Evolutionary conservation across 2,113 vertebrate genomes (phyloP).

Genomic region (Proterorhinus semilunaris): DNA sequence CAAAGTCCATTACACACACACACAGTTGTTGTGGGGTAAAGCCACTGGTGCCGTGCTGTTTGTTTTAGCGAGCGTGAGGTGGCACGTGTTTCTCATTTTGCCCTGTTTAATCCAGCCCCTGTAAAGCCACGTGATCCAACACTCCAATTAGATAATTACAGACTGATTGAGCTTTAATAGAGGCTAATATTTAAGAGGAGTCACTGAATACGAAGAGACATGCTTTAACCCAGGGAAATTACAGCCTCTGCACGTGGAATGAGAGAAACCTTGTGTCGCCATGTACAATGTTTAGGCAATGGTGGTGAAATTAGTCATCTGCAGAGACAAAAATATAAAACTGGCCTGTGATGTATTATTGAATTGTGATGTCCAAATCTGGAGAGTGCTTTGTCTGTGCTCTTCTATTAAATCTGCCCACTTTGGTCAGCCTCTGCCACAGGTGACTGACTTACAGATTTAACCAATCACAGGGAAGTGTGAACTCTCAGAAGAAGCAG

Average conservation of each 20-base stretch:
- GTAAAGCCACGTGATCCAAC: conserved; percentile 42
- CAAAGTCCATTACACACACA: not conserved
- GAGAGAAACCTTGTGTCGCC: too few relatives aligned
- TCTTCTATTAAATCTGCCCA: too few relatives aligned
- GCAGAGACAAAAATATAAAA: too few relatives aligned
- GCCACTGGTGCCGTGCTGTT: conserved; percentile 4
- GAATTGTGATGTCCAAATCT: too few relatives aligned
- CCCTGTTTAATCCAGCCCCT: conserved; percentile 37
- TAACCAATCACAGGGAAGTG: too few relatives aligned
- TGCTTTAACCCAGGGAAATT: not conserved
- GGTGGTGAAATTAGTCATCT: not conserved
- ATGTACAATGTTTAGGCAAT: not conserved
- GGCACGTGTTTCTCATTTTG: conserved; percentile 49
- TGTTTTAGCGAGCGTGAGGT: not conserved
- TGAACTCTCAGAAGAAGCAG: too few relatives aligned
- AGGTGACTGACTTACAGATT: too few relatives aligned
- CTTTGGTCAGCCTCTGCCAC: too few relatives aligned
- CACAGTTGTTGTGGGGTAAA: not conserved
- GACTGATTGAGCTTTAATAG: conserved; percentile 44
- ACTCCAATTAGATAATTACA: conserved; percentile 38
- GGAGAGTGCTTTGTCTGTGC: too few relatives aligned
- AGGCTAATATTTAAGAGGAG: conserved; percentile 29
- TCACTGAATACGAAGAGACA: not conserved
- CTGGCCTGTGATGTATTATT: too few relatives aligned
- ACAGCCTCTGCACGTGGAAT: not conserved